Conservation (phyloP, 2,888 invertebrate species). For the Tipula confusa region DNA sequence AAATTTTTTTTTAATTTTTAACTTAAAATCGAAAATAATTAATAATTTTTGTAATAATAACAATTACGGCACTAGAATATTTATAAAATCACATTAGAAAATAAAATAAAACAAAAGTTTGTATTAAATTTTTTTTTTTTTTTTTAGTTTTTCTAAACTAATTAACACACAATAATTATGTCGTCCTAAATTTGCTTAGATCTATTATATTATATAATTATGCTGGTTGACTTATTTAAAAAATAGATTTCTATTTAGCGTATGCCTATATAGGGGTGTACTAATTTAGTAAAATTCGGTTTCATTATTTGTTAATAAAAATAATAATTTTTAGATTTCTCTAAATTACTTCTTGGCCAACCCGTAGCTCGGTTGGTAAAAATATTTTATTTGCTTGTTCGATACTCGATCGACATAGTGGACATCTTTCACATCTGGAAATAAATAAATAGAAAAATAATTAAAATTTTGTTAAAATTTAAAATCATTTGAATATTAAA, state of each 20-base stretch:
- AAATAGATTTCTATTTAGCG: too few species aligned
- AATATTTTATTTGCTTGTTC: slow-evolving; percentile 47
- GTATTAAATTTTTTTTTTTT: slow-evolving; percentile 6
- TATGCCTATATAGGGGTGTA: neutral
- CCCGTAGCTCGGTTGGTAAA: slow-evolving; percentile 47
- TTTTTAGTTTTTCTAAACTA: neutral
- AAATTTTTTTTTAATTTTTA: too few species aligned
- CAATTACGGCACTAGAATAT: slow-evolving; percentile 29
- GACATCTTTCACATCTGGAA: slow-evolving; percentile 47
- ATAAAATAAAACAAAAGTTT: neutral
- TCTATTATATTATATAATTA: neutral
- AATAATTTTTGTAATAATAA: neutral
- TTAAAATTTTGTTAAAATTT: too few species aligned
- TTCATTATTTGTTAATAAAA: neutral
- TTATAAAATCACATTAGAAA: slow-evolving; percentile 27
- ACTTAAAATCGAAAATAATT: neutral
- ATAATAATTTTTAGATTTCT: neutral
- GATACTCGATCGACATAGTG: slow-evolving; percentile 47
- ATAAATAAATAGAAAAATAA: slow-evolving; percentile 30
- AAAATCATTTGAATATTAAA: too few species aligned
- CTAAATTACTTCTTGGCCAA: slow-evolving; percentile 27
- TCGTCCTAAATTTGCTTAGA: neutral
- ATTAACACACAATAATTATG: neutral
- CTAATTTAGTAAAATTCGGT: neutral
- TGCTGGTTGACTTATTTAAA: too few species aligned